phyloP scores from a whole-genome alignment of 2,797 vertebrate species.

The Taeniopygia guttata region DNA sequence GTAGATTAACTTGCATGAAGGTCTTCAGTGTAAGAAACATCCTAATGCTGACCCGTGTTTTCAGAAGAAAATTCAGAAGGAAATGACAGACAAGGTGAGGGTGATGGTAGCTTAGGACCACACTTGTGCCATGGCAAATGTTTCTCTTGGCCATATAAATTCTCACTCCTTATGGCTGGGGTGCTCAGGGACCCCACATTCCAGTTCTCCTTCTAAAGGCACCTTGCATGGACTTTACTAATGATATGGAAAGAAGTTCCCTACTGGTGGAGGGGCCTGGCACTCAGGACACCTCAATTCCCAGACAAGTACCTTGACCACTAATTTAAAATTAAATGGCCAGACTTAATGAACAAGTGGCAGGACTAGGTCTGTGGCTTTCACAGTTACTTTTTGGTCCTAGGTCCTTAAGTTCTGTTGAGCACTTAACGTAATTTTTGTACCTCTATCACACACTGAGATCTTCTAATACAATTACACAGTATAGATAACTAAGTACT shows the following conservation, averaged over 20 bases:
- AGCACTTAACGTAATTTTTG: background rate
- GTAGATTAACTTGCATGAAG: background rate
- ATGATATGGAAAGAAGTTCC: background rate
- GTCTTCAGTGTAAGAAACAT: background rate
- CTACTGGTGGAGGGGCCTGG: background rate
- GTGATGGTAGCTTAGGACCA: background rate
- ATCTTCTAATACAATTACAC: background rate
- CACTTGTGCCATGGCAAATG: background rate
- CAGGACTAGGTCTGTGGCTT: background rate
- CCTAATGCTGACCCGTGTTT: accelerated
- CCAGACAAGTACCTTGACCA: background rate
- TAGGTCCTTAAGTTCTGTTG: background rate
- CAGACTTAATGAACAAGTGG: background rate
- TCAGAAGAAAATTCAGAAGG: background rate
- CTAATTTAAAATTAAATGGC: background rate
- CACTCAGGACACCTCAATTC: background rate
- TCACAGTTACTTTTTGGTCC: background rate
- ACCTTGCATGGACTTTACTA: background rate
- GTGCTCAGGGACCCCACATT: background rate
- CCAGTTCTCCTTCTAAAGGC: background rate
- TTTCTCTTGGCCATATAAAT: background rate
- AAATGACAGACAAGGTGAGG: background rate
- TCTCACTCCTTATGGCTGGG: background rate
- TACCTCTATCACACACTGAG: background rate
- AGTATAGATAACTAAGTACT: background rate